These are phyloP conservation scores for Melikaiella ostensackeni DNA, from an alignment of 2,888 invertebrate genomes.

Conservation along the genomic window DNA sequence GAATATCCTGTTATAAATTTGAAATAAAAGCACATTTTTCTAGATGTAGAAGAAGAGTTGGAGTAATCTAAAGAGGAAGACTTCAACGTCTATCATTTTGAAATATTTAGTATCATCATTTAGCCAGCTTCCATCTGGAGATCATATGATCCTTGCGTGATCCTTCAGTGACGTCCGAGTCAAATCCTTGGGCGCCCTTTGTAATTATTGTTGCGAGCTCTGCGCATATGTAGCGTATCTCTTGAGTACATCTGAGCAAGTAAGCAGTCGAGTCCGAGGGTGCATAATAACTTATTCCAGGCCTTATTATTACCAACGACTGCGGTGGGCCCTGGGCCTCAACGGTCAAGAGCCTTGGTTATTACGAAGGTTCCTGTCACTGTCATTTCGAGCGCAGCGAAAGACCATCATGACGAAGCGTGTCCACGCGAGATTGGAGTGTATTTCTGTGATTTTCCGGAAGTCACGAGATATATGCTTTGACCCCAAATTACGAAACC, in stretches of 20 bases:
- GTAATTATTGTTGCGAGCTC: conserved; percentile 61
- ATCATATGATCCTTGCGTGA: conserved; percentile 37
- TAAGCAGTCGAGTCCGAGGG: conserved; percentile 58
- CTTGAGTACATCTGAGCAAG: conserved; percentile 55
- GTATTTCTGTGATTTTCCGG: conserved; percentile 33
- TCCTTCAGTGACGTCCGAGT: conserved; percentile 50
- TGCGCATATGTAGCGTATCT: conserved; percentile 49
- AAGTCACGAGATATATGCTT: conserved; percentile 26
- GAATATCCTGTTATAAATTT: too few relatives aligned
- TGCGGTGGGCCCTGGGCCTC: conserved; percentile 60
- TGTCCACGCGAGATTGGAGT: conserved; percentile 42
- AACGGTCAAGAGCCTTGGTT: conserved; percentile 45
- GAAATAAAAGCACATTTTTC: too few relatives aligned
- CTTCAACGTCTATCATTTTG: conserved; percentile 4
- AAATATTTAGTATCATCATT: conserved; percentile 31
- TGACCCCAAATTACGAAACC: conserved; percentile 29
- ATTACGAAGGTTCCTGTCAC: conserved; percentile 50
- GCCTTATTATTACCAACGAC: conserved; percentile 69
- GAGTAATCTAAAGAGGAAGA: not conserved
- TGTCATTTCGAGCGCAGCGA: conserved; percentile 51
- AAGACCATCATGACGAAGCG: conserved; percentile 49
- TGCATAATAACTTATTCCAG: conserved; percentile 70
- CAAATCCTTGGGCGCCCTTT: conserved; percentile 57
- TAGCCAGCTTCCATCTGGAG: conserved; percentile 9
- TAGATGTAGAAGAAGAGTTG: not conserved